Evolutionary conservation across 2,888 invertebrate species (phyloP).

Genomic region (Cephus sareptanus): DNA sequence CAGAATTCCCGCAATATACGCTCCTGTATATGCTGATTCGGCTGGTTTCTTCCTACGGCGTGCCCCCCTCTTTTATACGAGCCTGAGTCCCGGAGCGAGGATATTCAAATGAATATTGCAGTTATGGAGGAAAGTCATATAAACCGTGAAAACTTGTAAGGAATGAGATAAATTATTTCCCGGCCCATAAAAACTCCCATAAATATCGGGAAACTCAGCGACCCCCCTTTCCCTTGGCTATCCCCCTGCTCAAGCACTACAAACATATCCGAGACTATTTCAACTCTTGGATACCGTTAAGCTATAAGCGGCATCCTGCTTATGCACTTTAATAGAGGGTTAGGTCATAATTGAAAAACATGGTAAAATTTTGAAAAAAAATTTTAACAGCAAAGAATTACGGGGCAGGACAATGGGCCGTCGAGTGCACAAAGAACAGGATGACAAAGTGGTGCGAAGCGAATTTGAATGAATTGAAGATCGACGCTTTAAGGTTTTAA

Average conservation of each 20-base stretch:
- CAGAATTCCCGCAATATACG: constrained; percentile 14
- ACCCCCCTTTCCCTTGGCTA: not conserved
- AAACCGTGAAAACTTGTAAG: constrained; percentile 38
- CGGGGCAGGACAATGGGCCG: not conserved
- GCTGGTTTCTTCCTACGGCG: constrained; percentile 8
- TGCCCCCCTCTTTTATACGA: constrained; percentile 16
- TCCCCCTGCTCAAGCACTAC: not conserved
- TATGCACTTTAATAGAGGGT: too few species aligned
- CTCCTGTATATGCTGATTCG: constrained; percentile 20
- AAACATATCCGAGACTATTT: not conserved
- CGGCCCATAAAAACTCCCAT: constrained; percentile 45
- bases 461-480: not conserved
- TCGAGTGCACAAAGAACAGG: not conserved
- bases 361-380: not conserved
- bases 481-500: not conserved
- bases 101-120: constrained; percentile 51
- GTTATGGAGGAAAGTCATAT: constrained; percentile 36
- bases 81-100: not conserved
- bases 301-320: not conserved
- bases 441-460: not conserved
- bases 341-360: not conserved
- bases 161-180: constrained; percentile 45
- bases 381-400: not conserved
- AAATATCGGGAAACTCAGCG: constrained; percentile 30
- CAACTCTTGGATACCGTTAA: not conserved